phyloP scores from a whole-genome alignment of 2,888 invertebrate species.

The Glyphotaelius pellucidus region DNA sequence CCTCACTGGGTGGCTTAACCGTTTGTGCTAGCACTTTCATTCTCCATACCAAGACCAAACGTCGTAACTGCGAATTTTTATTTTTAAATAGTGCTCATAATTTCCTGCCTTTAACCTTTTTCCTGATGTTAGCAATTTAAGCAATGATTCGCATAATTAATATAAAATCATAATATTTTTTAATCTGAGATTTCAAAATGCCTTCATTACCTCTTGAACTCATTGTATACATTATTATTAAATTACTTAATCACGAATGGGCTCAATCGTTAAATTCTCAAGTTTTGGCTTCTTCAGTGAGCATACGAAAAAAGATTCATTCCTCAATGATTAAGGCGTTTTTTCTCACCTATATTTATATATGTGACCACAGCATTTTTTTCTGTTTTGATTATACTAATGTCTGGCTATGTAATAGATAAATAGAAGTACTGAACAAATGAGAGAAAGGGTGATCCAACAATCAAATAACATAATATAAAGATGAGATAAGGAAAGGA shows the following conservation, averaged over 20 bases:
- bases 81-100: too few relatives aligned
- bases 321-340: background rate
- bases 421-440: background rate
- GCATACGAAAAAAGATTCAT: background rate
- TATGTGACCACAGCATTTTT: too few relatives aligned
- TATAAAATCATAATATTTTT: background rate
- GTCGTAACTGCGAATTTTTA: too few relatives aligned
- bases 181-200: background rate
- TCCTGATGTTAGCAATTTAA: too few relatives aligned
- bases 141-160: too few relatives aligned
- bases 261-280: background rate
- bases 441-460: background rate
- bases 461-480: background rate
- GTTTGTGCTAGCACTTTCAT: too few relatives aligned
- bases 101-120: too few relatives aligned
- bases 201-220: background rate
- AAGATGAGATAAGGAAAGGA: background rate
- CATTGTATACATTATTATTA: background rate
- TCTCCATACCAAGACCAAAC: too few relatives aligned
- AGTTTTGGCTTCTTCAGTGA: background rate
- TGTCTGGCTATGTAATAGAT: background rate
- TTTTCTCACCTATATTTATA: background rate
- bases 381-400: too few relatives aligned
- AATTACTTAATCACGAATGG: background rate
- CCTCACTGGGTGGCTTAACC: too few relatives aligned